Evolutionary conservation across 2,888 invertebrate species (phyloP), one percentile per base, ranked within the genome.

Genomic region (Cordilura impudica): DNA sequence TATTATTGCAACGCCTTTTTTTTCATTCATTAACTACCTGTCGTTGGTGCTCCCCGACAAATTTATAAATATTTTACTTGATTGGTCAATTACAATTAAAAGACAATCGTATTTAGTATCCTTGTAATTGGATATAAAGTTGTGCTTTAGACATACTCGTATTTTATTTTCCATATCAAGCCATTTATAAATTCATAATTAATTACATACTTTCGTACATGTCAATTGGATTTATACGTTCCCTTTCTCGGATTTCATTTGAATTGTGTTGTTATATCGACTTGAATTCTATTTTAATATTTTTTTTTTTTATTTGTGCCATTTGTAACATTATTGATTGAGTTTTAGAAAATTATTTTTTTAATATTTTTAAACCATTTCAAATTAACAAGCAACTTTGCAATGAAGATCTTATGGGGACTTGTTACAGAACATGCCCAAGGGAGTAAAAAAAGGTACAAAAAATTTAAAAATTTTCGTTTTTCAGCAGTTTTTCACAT

Each of bases 61-160:
- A 39, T 56, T 75, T 75, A 75, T 75, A 71, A 75, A 79, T 72
- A 79, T 79, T 75, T 79, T 70, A 81, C 60, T 61, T 69, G 73
- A 78, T 80, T 80, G 81, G 80, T 75, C 81, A 80, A 81, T 81
- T 79, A 79, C 69, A 71, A 79, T 80, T 78, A 80, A 69, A 80
- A 79, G 75, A 72, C 75, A 79, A 75, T 79, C 35, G 78, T 6
- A 67, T 77, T 58, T 31, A 45, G 65, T 65, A 31, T 31, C 51
- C 39, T 43, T 39, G 43, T 66, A 45, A 60, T 14, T 45, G 45
- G 45, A 31, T 66, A 29, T 8, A 47, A 61, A 43, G 16, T 19
- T 12, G 14, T 66, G 60, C 35, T 58, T 60, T 70, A 23, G 43
- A 65, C n/a, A n/a, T n/a, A n/a, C n/a, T n/a, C n/a, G n/a, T n/a